A percentile compares a stretch with the other conserved stretches of the same genome.
These are phyloP conservation scores for Esperia sulphurella DNA, from an alignment of 2,888 invertebrate genomes.

Conservation along the genomic window DNA sequence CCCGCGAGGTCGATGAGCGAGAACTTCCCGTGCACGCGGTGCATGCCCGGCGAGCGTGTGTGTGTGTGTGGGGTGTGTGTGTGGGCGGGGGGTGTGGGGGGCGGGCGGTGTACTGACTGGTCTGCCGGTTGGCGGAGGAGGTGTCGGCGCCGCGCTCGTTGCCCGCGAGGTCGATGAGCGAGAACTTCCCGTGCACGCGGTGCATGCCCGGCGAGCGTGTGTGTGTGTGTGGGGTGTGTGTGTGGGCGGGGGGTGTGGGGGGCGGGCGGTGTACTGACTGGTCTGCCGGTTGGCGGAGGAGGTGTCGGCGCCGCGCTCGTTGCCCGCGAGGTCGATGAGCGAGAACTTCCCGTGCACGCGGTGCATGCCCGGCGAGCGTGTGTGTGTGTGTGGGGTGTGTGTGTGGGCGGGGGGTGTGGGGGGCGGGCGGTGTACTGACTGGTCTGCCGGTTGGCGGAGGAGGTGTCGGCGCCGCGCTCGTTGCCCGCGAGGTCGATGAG, in stretches of 20 bases:
- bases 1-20: conserved; percentile 98
- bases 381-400: too few relatives aligned
- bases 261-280: conserved; percentile 78
- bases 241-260: too few relatives aligned
- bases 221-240: too few relatives aligned
- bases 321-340: conserved; percentile 97
- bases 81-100: too few relatives aligned
- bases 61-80: too few relatives aligned
- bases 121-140: conserved; percentile 96
- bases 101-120: conserved; percentile 82
- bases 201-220: conserved; percentile 87
- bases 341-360: conserved; percentile 98
- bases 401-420: too few relatives aligned
- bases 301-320: conserved; percentile 99
- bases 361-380: conserved; percentile 86
- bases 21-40: conserved; percentile 97
- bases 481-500: conserved; percentile 98
- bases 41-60: conserved; percentile 86
- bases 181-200: conserved; percentile 97
- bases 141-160: conserved; percentile 99
- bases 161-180: conserved; percentile 97
- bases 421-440: conserved; percentile 80
- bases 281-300: conserved; percentile 97
- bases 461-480: conserved; percentile 99
- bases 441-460: conserved; percentile 96